Base-by-base conservation (phyloP, 2,797 vertebrate genomes). In the Clarias laeviceps region DNA sequence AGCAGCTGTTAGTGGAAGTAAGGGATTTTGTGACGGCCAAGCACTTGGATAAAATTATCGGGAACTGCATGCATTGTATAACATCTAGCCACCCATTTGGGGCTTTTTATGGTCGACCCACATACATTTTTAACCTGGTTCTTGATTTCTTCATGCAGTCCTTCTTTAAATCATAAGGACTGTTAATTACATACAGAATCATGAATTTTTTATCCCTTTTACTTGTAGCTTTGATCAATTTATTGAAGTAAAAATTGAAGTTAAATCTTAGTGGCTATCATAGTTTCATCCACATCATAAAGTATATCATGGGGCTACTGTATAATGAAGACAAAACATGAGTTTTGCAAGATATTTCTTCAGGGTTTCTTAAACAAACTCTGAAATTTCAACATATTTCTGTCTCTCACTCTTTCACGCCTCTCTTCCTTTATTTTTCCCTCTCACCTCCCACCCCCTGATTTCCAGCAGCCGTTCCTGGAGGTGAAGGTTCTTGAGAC, bases 401-500 rank as follows among this genome's bases (percentile, higher is more conserved):
- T 73, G 24, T 73, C 22, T 37, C 89, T 92, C 93, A 92, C 91
- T 91, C 89, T 92, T 81, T 72, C 29, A 62, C 59, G 37, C 32
- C 20, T 59, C 22, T 78, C 54, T 80, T 82, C 78, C 59, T 87
- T 27, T 57, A 40, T 69, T 45, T 72, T 82, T 88, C 89, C 69
- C 64, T 66, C 83, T 76, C 64, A 62, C 82, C 84, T 84, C 85
- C 84, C 62, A 14, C 72, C 93, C 94, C 94, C 91, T 93, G 94
- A 93, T 93, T 93, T 95, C 92, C 93, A 94, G 98, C 98, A 99
- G 92, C 98, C 98, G 68, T 99, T 99, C 94, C 97, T 99, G 97
- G 98, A 99, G 93, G 97, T 99, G 90, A 97, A 98, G 74, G 97
- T 99, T 91, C 96, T 98, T 66, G 98, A 99, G 95, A 98, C 97